Base-by-base conservation (phyloP, 2,113 vertebrate genomes). In the Notothenia coriiceps region DNA sequence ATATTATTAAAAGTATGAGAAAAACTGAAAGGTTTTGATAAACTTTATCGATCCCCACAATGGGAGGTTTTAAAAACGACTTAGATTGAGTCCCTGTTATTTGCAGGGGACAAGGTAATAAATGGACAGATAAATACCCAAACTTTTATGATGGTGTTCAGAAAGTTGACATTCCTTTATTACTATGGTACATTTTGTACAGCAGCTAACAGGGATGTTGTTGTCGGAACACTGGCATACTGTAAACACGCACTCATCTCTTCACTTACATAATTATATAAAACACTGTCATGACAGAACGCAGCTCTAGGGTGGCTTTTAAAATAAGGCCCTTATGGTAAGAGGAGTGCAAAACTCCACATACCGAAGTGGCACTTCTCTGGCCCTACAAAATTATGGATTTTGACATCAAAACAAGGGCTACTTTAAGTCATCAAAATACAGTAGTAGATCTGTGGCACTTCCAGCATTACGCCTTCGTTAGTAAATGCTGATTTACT, bases 1-100 rank as follows among this genome's bases (percentile, higher is more conserved):
- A 6, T 50, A 46, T 54, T 20, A 68, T 56, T 59, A 14, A 89
- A 66, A 61, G 15, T 25, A 73, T 29, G 13, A 69, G 18, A 29
- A 85, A 69, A 43, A 46, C 56, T 3, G 2, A 68, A 10, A 67
- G 63, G 6, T 43, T 57, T 70, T 56, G 10, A 70, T 79, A 60
- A 69, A 78, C 22, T 56, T 83, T 68, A 81, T 76, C 75, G 63
- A 83, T 80, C 50, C 49, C n/a, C 29, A 52, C 18, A 57, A 35
- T 60, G 54, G 50, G 10, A 61, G 25, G n/a, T 49, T 69, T 62
- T n/a, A 52, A 77, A 73, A 52, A 68, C 44, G 44, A 47, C 54
- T 52, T 29, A 7, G 63, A 72, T 63, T 18, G 63, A 51, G 62
- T 57, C 9, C 43, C 44, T 54, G 40, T n/a, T 69, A 33, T 69